A percentile compares a stretch with the other conserved stretches of the same genome.
Conservation (phyloP, 1,140 invertebrate species). For the Zaprionus camerounensis region DNA sequence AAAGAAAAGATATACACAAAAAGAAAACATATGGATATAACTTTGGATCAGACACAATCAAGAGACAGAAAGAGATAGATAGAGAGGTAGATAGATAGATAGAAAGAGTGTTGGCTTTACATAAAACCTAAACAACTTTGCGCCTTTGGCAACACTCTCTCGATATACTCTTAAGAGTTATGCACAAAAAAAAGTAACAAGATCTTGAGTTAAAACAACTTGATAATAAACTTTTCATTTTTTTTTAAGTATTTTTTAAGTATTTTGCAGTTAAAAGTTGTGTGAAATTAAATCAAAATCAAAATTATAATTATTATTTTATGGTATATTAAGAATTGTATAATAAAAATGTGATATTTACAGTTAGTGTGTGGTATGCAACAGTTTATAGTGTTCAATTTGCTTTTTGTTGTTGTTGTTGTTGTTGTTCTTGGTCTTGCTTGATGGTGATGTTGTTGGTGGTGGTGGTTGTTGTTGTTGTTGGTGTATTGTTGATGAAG, state of each 20-base stretch:
- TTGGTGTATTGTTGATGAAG: constrained; percentile 42
- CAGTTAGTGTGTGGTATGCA: constrained; percentile 79
- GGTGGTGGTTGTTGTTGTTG: constrained; percentile 38
- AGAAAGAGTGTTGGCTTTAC: constrained; percentile 43
- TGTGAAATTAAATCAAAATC: constrained; percentile 40
- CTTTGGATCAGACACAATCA: constrained; percentile 4
- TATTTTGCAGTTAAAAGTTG: constrained; percentile 23
- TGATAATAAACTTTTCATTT: constrained; percentile 26
- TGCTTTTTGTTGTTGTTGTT: constrained; percentile 42
- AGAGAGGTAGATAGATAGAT: constrained; percentile 23
- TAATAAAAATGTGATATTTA: constrained; percentile 74
- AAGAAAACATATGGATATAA: constrained; percentile 17
- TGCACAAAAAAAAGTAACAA: constrained; percentile 62
- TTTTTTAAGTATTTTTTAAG: constrained; percentile 5
- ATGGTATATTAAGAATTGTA: constrained; percentile 44
- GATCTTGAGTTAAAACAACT: constrained; percentile 44
- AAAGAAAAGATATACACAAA: constrained; percentile 4
- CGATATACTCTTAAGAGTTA: neutral
- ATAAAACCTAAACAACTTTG: constrained; percentile 36
- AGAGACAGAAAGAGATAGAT: neutral
- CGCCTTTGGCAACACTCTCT: neutral
- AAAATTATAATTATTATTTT: constrained; percentile 51
- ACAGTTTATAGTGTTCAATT: constrained; percentile 52
- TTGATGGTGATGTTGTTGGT: constrained; percentile 48
- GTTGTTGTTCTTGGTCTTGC: constrained; percentile 45